phyloP scores from a whole-genome alignment of 2,888 invertebrate species.

The Meta bourneti region DNA sequence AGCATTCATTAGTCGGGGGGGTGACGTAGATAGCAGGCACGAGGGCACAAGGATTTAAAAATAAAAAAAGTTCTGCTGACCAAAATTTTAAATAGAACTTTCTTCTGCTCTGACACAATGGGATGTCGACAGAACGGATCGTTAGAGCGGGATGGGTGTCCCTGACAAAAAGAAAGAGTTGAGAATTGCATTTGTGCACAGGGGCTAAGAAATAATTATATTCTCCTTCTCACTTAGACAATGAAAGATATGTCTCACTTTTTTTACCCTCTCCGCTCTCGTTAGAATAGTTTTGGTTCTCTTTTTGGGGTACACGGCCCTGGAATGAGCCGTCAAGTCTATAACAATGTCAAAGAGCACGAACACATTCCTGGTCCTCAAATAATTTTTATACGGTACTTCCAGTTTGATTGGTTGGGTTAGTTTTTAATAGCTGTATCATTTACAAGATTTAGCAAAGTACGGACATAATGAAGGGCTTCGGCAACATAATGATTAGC shows the following conservation, averaged over 20 bases:
- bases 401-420: background rate
- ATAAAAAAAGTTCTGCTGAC: slow-evolving; percentile 73
- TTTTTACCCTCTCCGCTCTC: background rate
- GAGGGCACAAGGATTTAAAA: slow-evolving; percentile 71
- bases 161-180: slow-evolving; percentile 28
- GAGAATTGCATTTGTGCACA: slow-evolving; percentile 21
- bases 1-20: slow-evolving; percentile 55
- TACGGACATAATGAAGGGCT: too few relatives aligned
- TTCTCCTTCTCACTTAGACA: slow-evolving; percentile 9
- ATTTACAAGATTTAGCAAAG: too few relatives aligned
- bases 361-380: background rate
- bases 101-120: slow-evolving; percentile 50
- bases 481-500: too few relatives aligned
- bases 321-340: background rate
- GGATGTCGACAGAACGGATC: slow-evolving; percentile 37
- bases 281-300: background rate
- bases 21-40: slow-evolving; percentile 55
- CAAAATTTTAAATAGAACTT: slow-evolving; percentile 76
- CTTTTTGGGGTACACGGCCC: background rate
- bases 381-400: background rate
- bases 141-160: slow-evolving; percentile 52
- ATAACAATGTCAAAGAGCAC: background rate
- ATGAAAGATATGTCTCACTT: background rate
- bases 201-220: slow-evolving; percentile 55
- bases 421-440: background rate